Evolutionary conservation across 2,888 invertebrate genomes (phyloP).

Genomic region (Dromius quadrimaculatus): DNA sequence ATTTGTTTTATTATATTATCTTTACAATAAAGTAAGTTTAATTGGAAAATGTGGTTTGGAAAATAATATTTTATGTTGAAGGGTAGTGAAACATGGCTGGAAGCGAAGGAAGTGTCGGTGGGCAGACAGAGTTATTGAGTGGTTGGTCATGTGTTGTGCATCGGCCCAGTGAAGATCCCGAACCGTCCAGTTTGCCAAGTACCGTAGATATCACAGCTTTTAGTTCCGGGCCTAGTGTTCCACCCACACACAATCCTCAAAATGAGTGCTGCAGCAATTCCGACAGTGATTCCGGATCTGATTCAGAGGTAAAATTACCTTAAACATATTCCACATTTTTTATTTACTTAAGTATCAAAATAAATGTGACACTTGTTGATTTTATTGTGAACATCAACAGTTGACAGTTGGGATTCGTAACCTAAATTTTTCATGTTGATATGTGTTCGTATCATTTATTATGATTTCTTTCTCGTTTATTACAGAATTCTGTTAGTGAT

Average conservation of each 20-base stretch:
- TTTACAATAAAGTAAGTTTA: not conserved
- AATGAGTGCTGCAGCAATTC: conserved; percentile 67
- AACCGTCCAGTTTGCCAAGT: conserved; percentile 74
- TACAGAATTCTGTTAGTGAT: conserved; percentile 68
- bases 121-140: conserved; percentile 64
- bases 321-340: not conserved
- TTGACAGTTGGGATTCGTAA: not conserved
- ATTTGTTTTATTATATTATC: conserved; percentile 7
- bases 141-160: conserved; percentile 72
- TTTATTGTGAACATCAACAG: not conserved
- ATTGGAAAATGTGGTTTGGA: not conserved
- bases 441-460: conserved; percentile 27
- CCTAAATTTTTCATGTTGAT: not conserved
- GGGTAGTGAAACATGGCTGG: conserved; percentile 61
- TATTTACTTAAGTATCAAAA: not conserved
- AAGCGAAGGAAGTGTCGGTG: conserved; percentile 63
- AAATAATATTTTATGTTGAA: not conserved
- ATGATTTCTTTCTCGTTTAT: conserved; percentile 53
- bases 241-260: conserved; percentile 58
- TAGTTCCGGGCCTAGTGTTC: conserved; percentile 67
- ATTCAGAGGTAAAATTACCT: conserved; percentile 64
- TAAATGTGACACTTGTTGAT: not conserved
- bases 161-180: conserved; percentile 73
- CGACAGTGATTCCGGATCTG: conserved; percentile 71
- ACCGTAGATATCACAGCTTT: conserved; percentile 77